phyloP scores from a whole-genome alignment of 2,797 vertebrate species.

The Gallirallus australis region DNA sequence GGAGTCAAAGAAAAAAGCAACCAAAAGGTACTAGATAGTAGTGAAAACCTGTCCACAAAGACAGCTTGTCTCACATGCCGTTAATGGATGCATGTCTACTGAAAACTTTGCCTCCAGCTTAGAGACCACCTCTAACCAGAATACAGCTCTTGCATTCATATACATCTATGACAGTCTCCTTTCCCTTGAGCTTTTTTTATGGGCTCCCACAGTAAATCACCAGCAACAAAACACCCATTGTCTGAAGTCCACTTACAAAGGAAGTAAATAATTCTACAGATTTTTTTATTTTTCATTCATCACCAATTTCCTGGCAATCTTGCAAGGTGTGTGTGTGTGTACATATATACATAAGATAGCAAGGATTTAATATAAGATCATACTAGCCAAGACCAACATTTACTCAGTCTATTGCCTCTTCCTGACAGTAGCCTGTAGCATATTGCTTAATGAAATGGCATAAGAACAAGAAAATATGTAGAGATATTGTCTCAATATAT shows the following conservation, averaged over 20 bases:
- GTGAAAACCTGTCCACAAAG: background rate
- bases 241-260: background rate
- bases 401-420: background rate
- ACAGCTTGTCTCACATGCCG: background rate
- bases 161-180: background rate
- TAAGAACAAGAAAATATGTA: background rate
- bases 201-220: background rate
- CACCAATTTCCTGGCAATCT: background rate
- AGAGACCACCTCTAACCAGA: background rate
- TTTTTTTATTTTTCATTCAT: background rate
- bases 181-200: background rate
- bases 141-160: background rate
- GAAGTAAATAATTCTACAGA: background rate
- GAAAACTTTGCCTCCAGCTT: background rate
- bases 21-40: background rate
- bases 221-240: background rate
- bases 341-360: background rate
- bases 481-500: background rate
- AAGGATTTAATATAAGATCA: background rate
- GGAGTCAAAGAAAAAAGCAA: background rate
- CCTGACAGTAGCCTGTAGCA: background rate
- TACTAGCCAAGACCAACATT: background rate
- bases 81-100: background rate
- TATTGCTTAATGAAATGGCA: background rate
- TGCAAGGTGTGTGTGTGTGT: background rate